phyloP scores from a whole-genome alignment of 2,888 invertebrate genomes.

The Andrena bucephala region DNA sequence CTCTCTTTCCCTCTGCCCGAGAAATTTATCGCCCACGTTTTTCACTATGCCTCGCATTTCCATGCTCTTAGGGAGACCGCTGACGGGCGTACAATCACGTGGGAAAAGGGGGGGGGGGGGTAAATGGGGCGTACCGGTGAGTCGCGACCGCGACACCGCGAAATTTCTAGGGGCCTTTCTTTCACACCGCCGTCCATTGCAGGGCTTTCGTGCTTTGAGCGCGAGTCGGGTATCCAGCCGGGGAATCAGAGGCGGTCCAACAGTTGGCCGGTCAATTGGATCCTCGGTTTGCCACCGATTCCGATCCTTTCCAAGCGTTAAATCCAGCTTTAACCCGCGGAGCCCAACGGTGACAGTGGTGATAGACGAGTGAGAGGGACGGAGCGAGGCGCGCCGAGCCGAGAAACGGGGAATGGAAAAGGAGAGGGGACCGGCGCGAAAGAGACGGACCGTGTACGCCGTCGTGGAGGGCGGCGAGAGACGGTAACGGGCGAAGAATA shows the following conservation, averaged over 20 bases:
- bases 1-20: no score
- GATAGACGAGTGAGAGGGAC: background rate
- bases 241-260: slow-evolving; percentile 51
- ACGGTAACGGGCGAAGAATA: background rate
- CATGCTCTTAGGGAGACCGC: background rate
- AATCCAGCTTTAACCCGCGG: slow-evolving; percentile 51
- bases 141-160: slow-evolving; percentile 1
- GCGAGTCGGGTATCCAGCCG: slow-evolving; percentile 46
- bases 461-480: no score
- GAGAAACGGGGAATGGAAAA: no score
- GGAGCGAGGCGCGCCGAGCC: no score
- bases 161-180: slow-evolving; percentile 40
- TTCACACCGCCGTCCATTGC: slow-evolving; percentile 40
- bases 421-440: background rate
- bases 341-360: background rate
- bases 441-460: background rate
- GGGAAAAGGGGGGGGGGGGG: background rate
- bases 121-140: slow-evolving; percentile 14
- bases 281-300: slow-evolving; percentile 55
- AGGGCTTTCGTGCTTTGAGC: slow-evolving; percentile 49
- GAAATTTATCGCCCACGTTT: slow-evolving; percentile 26
- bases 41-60: background rate
- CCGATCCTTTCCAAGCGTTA: slow-evolving; percentile 48
- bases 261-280: slow-evolving; percentile 59
- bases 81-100: slow-evolving; percentile 16